A percentile compares a stretch with the other conserved stretches of the same genome.
phyloP scores from a whole-genome alignment of 2,888 invertebrate genomes.

The Epinotia ramella region DNA sequence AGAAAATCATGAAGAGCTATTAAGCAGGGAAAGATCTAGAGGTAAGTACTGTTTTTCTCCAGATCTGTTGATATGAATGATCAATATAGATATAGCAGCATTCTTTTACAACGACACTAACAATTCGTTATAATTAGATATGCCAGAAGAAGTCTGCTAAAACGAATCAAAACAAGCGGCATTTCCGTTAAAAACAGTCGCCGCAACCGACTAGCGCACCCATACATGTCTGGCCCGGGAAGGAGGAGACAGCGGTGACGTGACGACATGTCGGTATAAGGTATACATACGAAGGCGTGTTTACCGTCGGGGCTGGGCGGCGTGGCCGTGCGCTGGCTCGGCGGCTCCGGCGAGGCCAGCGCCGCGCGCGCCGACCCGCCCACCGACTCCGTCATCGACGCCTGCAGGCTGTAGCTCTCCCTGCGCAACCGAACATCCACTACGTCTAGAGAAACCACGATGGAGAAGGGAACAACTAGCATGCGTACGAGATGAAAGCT shows the following conservation, averaged over 20 bases:
- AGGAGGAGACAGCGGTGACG: slow-evolving; percentile 37
- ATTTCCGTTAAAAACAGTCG: background rate
- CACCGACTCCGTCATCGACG: slow-evolving; percentile 85
- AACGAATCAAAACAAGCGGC: background rate
- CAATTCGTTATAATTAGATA: background rate
- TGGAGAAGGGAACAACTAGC: too few species aligned
- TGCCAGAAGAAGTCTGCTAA: background rate
- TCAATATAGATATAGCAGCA: background rate
- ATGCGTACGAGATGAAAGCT: too few species aligned
- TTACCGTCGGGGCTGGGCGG: slow-evolving; percentile 83
- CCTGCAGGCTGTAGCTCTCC: slow-evolving; percentile 87
- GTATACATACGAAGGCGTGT: slow-evolving; percentile 79
- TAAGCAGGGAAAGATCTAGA: background rate
- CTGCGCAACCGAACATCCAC: slow-evolving; percentile 52
- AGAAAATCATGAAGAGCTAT: background rate
- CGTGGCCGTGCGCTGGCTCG: slow-evolving; percentile 71
- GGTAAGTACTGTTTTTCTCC: background rate
- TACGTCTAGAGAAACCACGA: too few species aligned
- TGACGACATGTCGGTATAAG: slow-evolving; percentile 57
- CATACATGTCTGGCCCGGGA: slow-evolving; percentile 38
- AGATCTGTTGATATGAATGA: background rate
- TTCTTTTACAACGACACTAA: background rate
- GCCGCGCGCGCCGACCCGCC: slow-evolving; percentile 81
- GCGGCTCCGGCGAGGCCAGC: slow-evolving; percentile 87
- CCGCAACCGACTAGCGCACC: background rate